These are phyloP conservation scores for Drosophila lowei DNA, from an alignment of 1,140 invertebrate genomes.

Conservation along the genomic window DNA sequence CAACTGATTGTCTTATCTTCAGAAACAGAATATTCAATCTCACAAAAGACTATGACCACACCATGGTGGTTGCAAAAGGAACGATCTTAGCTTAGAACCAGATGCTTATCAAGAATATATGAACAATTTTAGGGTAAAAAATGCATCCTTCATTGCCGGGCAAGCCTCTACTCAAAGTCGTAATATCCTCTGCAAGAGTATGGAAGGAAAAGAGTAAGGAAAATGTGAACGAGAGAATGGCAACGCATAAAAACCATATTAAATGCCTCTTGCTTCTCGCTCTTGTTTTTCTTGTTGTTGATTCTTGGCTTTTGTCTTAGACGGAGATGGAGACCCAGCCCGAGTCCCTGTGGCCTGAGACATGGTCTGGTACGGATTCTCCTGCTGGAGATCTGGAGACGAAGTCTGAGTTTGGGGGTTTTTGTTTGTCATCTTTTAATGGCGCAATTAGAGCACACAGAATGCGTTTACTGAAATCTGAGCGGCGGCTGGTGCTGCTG, in stretches of 20 bases:
- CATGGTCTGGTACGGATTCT: slow-evolving; percentile 12
- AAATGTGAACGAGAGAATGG: slow-evolving; percentile 29
- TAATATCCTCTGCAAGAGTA: neutral
- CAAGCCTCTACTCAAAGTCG: too few relatives aligned
- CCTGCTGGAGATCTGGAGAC: slow-evolving; percentile 8
- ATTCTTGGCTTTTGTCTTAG: slow-evolving; percentile 32
- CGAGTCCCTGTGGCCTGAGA: slow-evolving; percentile 15
- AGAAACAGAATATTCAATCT: too few relatives aligned
- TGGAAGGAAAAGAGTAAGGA: neutral
- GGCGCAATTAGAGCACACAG: slow-evolving; percentile 77
- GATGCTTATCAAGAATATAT: too few relatives aligned
- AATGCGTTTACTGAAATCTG: slow-evolving; percentile 79
- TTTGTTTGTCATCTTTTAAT: slow-evolving; percentile 80
- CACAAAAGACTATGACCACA: too few relatives aligned
- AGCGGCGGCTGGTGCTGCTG: slow-evolving; percentile 60
- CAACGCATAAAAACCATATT: slow-evolving; percentile 76
- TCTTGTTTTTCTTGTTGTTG: slow-evolving; percentile 38
- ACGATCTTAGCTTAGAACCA: too few relatives aligned
- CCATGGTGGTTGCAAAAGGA: too few relatives aligned
- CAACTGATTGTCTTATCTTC: too few relatives aligned
- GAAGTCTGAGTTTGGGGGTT: slow-evolving; percentile 12
- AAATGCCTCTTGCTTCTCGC: slow-evolving; percentile 64
- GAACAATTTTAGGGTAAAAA: too few relatives aligned
- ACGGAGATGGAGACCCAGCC: neutral
- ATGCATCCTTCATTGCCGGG: too few relatives aligned